Percentiles rank a stretch among this genome's conserved stretches.
phyloP scores from a whole-genome alignment of 2,888 invertebrate species.

The Himalopsyche kuldschensis region DNA sequence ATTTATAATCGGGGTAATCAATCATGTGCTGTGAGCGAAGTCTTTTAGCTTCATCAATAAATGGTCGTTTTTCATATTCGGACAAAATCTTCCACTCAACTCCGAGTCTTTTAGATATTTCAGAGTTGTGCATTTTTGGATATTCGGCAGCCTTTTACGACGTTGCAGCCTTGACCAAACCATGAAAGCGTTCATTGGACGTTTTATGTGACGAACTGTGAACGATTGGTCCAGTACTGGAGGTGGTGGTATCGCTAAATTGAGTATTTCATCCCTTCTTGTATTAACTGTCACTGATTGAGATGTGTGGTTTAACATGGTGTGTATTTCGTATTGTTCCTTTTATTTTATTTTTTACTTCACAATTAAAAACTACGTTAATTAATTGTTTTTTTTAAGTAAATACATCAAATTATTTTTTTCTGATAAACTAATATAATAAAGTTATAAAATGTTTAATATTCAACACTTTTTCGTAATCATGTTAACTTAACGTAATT shows the following conservation, averaged over 20 bases:
- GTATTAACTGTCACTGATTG: neutral
- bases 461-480: no score
- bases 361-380: no score
- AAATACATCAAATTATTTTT: no score
- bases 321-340: neutral
- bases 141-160: constrained; percentile 82
- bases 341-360: no score
- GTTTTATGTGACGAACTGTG: constrained; percentile 71
- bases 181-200: constrained; percentile 99
- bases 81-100: constrained; percentile 83
- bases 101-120: constrained; percentile 81
- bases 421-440: no score
- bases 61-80: constrained; percentile 79
- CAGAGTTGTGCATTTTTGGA: constrained; percentile 76
- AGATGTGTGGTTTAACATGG: neutral
- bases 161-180: constrained; percentile 92
- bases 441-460: no score
- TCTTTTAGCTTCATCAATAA: constrained; percentile 86
- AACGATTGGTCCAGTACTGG: neutral
- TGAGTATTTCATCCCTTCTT: neutral
- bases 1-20: constrained; percentile 74
- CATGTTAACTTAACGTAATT: no score
- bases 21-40: constrained; percentile 72
- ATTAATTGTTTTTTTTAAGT: no score
- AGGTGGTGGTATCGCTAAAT: neutral